Evolutionary conservation across 2,797 vertebrate genomes (phyloP).

Genomic region (Triplophysa bombifrons): DNA sequence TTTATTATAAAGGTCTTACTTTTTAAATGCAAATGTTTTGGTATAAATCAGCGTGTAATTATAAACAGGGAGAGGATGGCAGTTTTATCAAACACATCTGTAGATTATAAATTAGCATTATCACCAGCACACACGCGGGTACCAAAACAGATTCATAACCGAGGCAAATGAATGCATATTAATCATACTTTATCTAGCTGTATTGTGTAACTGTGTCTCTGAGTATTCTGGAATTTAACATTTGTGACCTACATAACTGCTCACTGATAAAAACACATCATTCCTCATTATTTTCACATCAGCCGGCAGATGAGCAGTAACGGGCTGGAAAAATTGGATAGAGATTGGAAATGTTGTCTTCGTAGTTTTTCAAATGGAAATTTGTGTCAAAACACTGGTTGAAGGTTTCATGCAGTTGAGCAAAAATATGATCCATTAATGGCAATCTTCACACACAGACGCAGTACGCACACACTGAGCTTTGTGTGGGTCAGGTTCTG

Average conservation of each 20-base stretch:
- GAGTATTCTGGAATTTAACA: conserved; percentile 41
- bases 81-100: conserved; percentile 33
- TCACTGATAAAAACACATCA: conserved; percentile 38
- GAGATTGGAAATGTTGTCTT: conserved; percentile 46
- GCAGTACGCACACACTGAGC: not conserved
- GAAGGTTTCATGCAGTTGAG: conserved; percentile 24
- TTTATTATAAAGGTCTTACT: conserved; percentile 9
- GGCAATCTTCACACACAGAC: not conserved
- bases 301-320: conserved; percentile 29
- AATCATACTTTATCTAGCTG: conserved; percentile 28
- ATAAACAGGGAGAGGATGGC: conserved; percentile 2
- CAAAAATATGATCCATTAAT: conserved; percentile 38
- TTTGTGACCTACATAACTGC: conserved; percentile 37
- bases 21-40: conserved; percentile 14
- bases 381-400: conserved; percentile 31
- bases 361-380: conserved; percentile 39
- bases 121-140: not conserved
- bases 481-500: not conserved
- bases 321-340: conserved; percentile 28
- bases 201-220: conserved; percentile 15
- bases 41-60: conserved; percentile 19
- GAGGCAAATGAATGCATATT: conserved; percentile 21
- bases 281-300: conserved; percentile 49
- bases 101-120: conserved; percentile 31
- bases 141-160: not conserved